Base-by-base conservation (phyloP, 2,888 invertebrate genomes). In the Dasypolia templi region DNA sequence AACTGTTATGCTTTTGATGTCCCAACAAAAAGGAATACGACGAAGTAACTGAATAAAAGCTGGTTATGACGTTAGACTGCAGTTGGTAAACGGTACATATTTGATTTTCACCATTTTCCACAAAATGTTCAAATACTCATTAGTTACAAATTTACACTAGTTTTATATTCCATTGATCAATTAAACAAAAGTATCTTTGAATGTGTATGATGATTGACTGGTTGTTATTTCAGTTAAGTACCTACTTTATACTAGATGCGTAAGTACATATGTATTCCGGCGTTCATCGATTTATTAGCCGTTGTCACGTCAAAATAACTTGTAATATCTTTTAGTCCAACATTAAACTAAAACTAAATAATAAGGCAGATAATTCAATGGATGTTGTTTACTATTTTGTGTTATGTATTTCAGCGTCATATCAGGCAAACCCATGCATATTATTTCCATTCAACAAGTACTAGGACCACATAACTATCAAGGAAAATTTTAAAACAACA, bases 401-500 rank as follows among this genome's bases (percentile, higher is more conserved):
- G 49, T 22, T 65, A 6, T 12, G 22, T 29, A 11, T 19, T n/a
- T 62, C 6, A 46, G 14, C 11, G n/a, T n/a, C 32, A 9, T 9
- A 32, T 1, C 22, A 51, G n/a, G 17, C 17, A 51, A 19, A 44
- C 26, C 17, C 70, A 71, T 62, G n/a, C 1, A 35, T 53, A 1
- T 29, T 62, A 46, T 64, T 59, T 77, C 11, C 17, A 35, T 59
- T 72, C 7, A 59, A 26, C 9, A 44, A 29, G 51, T 69, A 77
- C 72, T 29, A 65, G 55, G 44, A 19, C 59, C 1, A 62, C 65
- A 77, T 56, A 55, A 44, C 14, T 0, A 62, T 22, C 17, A 55
- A 72, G 17, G 29, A 79, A 65, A 55, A n/a, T 35, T 51, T 65
- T 9, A 65, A 65, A 61, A 72, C 19, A 49, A 72, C 7, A 19